Percentiles rank a stretch among this genome's conserved stretches.
Evolutionary conservation across 2,113 vertebrate genomes (phyloP).

Genomic region (Carassius gibelio): DNA sequence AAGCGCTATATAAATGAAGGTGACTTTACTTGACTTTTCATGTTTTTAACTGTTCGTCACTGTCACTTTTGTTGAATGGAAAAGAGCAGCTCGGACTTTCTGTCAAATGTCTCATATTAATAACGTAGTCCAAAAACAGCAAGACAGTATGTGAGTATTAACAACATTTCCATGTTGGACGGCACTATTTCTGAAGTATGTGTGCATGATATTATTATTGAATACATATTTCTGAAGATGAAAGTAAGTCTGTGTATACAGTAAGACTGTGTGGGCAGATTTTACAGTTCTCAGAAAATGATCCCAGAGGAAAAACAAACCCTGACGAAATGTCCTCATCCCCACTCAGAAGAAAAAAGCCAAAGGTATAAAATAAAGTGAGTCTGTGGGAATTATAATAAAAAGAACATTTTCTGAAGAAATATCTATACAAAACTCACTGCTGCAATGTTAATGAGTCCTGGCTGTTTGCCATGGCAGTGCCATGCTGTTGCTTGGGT

Average conservation of each 20-base stretch:
- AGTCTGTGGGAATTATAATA: not conserved
- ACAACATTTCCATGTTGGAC: not conserved
- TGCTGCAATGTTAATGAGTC: not conserved
- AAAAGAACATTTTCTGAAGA: too few species aligned
- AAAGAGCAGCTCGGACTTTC: not conserved
- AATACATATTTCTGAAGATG: not conserved
- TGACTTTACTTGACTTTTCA: too few species aligned
- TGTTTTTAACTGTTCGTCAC: too few species aligned
- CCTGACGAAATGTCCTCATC: not conserved
- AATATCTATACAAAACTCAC: not conserved
- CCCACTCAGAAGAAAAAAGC: not conserved
- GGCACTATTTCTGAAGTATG: not conserved
- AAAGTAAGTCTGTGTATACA: not conserved
- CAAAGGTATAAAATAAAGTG: not conserved
- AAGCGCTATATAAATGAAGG: too few species aligned
- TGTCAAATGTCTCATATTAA: not conserved
- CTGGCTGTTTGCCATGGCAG: not conserved
- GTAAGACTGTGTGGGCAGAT: conserved; percentile 11
- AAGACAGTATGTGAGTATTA: not conserved
- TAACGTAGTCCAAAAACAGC: not conserved
- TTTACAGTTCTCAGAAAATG: not conserved
- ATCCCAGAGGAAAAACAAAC: not conserved
- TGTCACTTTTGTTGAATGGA: not conserved
- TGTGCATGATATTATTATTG: not conserved
- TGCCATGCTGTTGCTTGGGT: not conserved